Base-by-base conservation (phyloP, 2,113 vertebrate species). In the Tor tambroides region DNA sequence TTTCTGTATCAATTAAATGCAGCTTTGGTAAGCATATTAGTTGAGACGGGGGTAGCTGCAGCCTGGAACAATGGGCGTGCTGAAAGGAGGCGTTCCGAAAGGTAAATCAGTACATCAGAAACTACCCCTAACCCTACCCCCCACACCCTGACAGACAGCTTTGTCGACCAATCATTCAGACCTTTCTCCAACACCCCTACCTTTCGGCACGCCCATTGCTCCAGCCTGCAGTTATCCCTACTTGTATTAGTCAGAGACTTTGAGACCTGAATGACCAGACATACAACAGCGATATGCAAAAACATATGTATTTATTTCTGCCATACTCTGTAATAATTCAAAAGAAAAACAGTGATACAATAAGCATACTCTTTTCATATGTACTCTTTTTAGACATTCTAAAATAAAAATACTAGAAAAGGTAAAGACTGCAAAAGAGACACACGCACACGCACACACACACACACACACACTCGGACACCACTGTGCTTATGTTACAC, bases 401-500 rank as follows among this genome's bases (percentile, higher is more conserved):
- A 51, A 83, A 83, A 83, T 83, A 59, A 84, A 83, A 84, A 84
- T 80, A 86, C 56, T 65, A 80, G 87, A 90, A 90, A 91, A 86
- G 51, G 51, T 88, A 88, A 90, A 91, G 87, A 91, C 86, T 93
- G 94, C 95, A 97, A 96, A 94, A 95, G 95, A 95, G 28, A 69
- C 63, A 54, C 61, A 65, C 54, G 1, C 49, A 1, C 14, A 80
- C 78, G 65, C 32, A 28, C 32, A 67, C 80, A 35, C 81, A 71
- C 63, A 35, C 46, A 94, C 94, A 94, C 95, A 95, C 87, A 95
- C 96, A 84, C 56, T 67, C 95, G 95, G 95, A 95, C 93, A 94
- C 95, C 92, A 95, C 96, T 95, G 95, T 96, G 96, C 95, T 96
- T 96, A 89, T 93, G 90, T 94, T 91, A 93, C 71, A 94, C 65